Conservation (phyloP, 2,797 vertebrate species). For the Gila robusta region DNA sequence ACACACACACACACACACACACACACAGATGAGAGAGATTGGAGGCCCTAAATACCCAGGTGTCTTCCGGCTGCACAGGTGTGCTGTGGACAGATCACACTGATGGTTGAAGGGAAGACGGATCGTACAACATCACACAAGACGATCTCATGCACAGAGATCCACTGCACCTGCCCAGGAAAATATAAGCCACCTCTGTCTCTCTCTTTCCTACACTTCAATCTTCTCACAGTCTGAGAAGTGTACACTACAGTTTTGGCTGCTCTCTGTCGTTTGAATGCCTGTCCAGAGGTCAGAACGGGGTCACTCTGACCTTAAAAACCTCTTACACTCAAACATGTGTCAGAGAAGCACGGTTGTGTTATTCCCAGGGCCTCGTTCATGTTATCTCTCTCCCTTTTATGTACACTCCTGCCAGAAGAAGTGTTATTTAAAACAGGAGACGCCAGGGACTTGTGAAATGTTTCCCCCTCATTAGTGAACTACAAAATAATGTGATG, state of each 20-base stretch:
- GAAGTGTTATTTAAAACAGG: slow-evolving; percentile 18
- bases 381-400: slow-evolving; percentile 23
- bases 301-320: slow-evolving; percentile 25
- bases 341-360: slow-evolving; percentile 18
- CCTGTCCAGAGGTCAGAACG: background rate
- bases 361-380: slow-evolving; percentile 31
- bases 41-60: background rate
- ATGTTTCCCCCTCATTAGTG: background rate
- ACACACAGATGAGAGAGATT: background rate
- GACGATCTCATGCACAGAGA: background rate
- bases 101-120: background rate
- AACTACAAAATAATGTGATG: background rate
- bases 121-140: background rate
- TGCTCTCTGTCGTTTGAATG: background rate
- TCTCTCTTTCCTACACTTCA: background rate
- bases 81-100: slow-evolving; percentile 47
- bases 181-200: background rate
- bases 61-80: slow-evolving; percentile 19
- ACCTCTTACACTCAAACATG: slow-evolving; percentile 27
- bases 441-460: slow-evolving; percentile 3
- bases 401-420: slow-evolving; percentile 4
- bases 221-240: background rate
- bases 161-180: background rate
- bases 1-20: background rate
- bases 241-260: background rate